Conservation (phyloP, 2,113 vertebrate genomes). For the Callospermophilus lateralis region DNA sequence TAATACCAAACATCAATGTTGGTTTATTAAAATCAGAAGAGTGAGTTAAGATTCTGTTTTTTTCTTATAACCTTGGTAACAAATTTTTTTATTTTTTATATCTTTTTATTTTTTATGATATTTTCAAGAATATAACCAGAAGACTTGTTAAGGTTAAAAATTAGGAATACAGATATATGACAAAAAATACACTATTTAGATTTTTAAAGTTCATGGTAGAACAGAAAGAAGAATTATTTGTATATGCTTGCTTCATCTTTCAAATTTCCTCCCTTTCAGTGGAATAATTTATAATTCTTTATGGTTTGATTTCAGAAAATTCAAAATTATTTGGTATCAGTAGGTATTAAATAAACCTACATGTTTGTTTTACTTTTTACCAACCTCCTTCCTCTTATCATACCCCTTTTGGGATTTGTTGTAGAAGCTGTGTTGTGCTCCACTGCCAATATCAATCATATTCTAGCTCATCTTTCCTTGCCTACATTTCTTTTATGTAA, state of each 20-base stretch:
- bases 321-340: neutral
- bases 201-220: slow-evolving; percentile 34
- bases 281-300: neutral
- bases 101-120: neutral
- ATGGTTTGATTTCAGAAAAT: neutral
- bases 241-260: neutral
- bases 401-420: neutral
- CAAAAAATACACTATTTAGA: slow-evolving; percentile 29
- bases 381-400: neutral
- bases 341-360: neutral
- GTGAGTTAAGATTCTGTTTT: neutral
- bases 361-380: neutral
- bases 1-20: neutral
- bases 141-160: slow-evolving; percentile 22
- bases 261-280: neutral
- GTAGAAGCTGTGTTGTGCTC: neutral
- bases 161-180: neutral
- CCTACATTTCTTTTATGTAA: neutral
- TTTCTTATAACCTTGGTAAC: neutral
- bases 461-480: neutral
- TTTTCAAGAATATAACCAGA: neutral
- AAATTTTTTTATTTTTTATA: slow-evolving; percentile 1
- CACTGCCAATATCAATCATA: neutral
- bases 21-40: neutral
- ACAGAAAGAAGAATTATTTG: neutral